Conservation (phyloP, 2,113 vertebrate species). For the Xenopus laevis region DNA sequence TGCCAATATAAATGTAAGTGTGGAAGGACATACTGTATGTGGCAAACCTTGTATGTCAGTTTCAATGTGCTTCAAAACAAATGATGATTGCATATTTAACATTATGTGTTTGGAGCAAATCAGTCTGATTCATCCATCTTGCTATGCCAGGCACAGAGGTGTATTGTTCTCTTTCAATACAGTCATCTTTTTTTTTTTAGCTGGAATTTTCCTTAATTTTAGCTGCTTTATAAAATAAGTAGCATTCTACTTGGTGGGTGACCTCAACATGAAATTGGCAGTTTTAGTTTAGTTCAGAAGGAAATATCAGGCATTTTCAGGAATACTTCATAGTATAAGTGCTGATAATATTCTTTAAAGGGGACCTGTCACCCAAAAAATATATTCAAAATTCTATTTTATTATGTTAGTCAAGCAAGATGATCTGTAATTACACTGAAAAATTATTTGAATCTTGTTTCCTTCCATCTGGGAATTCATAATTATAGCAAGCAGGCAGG, state of each 20-base stretch:
- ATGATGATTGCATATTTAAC: constrained; percentile 47
- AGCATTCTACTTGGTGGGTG: constrained; percentile 30
- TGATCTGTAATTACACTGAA: too few relatives aligned
- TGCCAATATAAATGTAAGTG: constrained; percentile 20
- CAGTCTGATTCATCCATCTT: constrained; percentile 40
- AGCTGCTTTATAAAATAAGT: constrained; percentile 25
- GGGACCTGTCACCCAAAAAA: too few relatives aligned
- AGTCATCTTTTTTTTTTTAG: constrained; percentile 41
- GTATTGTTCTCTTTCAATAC: constrained; percentile 14
- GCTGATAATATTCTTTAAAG: too few relatives aligned
- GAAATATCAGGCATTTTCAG: too few relatives aligned
- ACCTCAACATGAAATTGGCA: constrained; percentile 25
- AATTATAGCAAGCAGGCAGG: too few relatives aligned
- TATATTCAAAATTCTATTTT: too few relatives aligned
- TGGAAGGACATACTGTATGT: constrained; percentile 27
- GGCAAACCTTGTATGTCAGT: neutral
- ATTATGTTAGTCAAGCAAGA: too few relatives aligned
- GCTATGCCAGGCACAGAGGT: neutral
- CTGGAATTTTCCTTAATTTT: constrained; percentile 49
- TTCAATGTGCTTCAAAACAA: constrained; percentile 30
- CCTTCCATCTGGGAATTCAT: too few relatives aligned
- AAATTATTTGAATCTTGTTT: too few relatives aligned
- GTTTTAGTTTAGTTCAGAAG: constrained; percentile 24
- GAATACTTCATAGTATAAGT: too few relatives aligned
- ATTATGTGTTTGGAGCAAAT: constrained; percentile 33